Percentiles rank a stretch among this genome's conserved stretches.
Conservation (phyloP, 2,888 invertebrate genomes). For the Fragum whitleyi region DNA sequence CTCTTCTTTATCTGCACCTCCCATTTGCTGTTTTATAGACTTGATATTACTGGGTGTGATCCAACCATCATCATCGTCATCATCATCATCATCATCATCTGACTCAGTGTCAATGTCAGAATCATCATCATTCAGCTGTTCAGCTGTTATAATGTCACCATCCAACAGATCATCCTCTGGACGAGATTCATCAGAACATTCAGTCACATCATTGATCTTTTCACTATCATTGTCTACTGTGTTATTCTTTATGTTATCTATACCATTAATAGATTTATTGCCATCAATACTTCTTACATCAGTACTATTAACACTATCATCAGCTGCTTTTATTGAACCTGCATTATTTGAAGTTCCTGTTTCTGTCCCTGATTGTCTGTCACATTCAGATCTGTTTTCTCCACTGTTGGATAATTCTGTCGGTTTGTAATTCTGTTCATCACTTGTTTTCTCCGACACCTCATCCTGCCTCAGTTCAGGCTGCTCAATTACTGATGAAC, state of each 20-base stretch:
- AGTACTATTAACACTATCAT: not conserved
- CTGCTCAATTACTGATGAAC: slow-evolving; percentile 43
- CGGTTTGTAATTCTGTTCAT: not conserved
- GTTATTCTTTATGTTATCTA: not conserved
- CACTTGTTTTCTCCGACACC: not conserved
- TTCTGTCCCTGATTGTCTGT: not conserved
- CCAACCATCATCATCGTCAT: slow-evolving; percentile 89
- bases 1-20: slow-evolving; percentile 80
- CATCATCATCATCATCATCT: slow-evolving; percentile 86
- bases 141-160: slow-evolving; percentile 69
- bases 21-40: slow-evolving; percentile 90
- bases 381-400: not conserved
- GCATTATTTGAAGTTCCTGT: not conserved
- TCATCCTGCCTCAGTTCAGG: slow-evolving; percentile 50
- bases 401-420: not conserved
- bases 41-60: slow-evolving; percentile 94
- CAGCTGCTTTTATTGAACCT: not conserved
- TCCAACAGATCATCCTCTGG: slow-evolving; percentile 66
- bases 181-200: slow-evolving; percentile 42
- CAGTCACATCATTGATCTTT: not conserved
- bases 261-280: not conserved
- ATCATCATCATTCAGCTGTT: slow-evolving; percentile 63
- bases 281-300: not conserved
- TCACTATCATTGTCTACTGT: not conserved
- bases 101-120: slow-evolving; percentile 67